Evolutionary conservation across 1,140 invertebrate genomes (phyloP), one percentile per base, ranked within the genome.

Genomic region (Trigoniulus corallinus): DNA sequence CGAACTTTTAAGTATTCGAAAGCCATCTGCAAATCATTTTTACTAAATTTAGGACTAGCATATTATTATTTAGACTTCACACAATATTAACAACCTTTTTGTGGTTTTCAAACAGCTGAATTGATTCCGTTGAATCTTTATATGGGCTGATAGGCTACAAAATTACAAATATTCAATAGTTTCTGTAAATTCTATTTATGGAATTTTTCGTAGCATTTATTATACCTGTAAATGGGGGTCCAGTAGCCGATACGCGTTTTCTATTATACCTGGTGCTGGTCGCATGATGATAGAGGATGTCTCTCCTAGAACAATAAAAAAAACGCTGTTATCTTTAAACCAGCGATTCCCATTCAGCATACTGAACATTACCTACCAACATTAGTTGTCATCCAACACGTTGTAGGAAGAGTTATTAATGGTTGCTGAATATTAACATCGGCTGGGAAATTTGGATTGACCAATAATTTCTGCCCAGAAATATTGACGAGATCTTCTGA

Each of bases 41-140:
- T n/a, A n/a, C n/a, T n/a, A n/a, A n/a, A 34, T 7, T 34, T 7
- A 34, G 15, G 15, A 34, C 7, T 7, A 34, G 15, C 29, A 34
- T 34, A 7, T 34, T 34, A 34, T 7, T 15, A 34, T 34, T 7
- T 7, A 34, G 15, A 34, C 7, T 7, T 7, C 15, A 34, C 7
- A 34, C 7, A 44, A 4, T 4, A 24, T 48, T 49, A 42, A 51
- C 22, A 55, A 88, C 73, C 61, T 79, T 73, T 58, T 84, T 84
- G 63, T 92, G 87, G 56, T 88, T 81, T 50, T 88, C 75, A 66
- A 84, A 92, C 51, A 92, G 84, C 50, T 78, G 66, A 58, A 82
- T 73, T 29, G 86, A 91, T 62, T 82, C 76, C 23, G 78, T 72
- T 64, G 81, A 82, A 49, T 73, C 75, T 47, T 77, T 72, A 66